These are phyloP conservation scores for Doryteuthis pealeii DNA, from an alignment of 1,140 invertebrate genomes.

Conservation along the genomic window DNA sequence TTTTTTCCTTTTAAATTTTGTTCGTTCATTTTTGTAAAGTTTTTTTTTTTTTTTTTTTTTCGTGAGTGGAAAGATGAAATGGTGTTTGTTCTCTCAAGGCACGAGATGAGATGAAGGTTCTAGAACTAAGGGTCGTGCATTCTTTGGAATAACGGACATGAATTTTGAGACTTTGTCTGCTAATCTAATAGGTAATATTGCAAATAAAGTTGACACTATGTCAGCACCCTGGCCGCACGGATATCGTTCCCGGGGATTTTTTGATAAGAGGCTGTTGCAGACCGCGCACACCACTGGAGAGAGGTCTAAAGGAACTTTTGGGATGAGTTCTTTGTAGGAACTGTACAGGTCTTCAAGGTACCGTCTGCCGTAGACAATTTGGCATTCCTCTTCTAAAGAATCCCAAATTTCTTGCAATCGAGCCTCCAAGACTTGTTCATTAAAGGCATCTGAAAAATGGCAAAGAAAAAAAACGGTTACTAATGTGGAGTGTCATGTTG, in stretches of 20 bases:
- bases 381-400: conserved; percentile 41
- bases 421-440: conserved; percentile 33
- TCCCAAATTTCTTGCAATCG: conserved; percentile 50
- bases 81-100: conserved; percentile 62
- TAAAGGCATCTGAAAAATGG: conserved; percentile 35
- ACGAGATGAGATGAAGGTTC: conserved; percentile 65
- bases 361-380: conserved; percentile 42
- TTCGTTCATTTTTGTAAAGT: no score
- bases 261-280: conserved; percentile 53
- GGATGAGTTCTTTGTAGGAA: conserved; percentile 27
- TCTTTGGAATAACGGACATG: conserved; percentile 42
- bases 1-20: no score
- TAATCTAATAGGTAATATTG: conserved; percentile 52
- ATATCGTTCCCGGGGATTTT: conserved; percentile 48
- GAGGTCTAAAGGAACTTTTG: conserved; percentile 44
- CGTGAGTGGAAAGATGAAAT: no score
- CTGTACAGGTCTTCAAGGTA: conserved; percentile 45
- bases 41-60: no score
- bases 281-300: conserved; percentile 53
- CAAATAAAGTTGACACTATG: conserved; percentile 42
- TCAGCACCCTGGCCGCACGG: conserved; percentile 52
- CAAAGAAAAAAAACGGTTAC: conserved; percentile 36
- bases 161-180: conserved; percentile 44
- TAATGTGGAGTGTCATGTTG: neutral
- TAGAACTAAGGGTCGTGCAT: conserved; percentile 41